Evolutionary conservation across 1,140 invertebrate species (phyloP).

Genomic region (Pygmarrhopalites habei): DNA sequence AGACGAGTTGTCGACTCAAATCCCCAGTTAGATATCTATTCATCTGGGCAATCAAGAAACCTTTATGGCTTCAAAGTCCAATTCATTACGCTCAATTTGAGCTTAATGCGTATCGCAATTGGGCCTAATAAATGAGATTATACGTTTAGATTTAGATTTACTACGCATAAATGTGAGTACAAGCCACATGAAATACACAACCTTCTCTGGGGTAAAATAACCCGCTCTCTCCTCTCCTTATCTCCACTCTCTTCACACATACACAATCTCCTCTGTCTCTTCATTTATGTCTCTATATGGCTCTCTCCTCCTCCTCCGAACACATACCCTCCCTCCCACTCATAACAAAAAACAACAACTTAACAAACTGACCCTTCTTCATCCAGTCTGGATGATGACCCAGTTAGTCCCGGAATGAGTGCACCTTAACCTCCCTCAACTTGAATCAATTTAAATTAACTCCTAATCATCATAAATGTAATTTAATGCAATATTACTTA

Average conservation of each 20-base stretch:
- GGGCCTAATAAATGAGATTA: conserved; percentile 41
- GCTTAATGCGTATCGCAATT: conserved; percentile 39
- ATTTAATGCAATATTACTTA: no score
- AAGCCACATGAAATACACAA: no score
- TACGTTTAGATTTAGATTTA: conserved; percentile 41
- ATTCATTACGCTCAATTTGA: conserved; percentile 41
- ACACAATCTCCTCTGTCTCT: no score
- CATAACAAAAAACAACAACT: conserved; percentile 7
- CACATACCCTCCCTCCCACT: background rate
- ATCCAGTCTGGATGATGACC: no score
- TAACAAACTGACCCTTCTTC: conserved; percentile 1
- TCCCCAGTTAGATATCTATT: conserved; percentile 39
- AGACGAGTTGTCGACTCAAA: conserved; percentile 23
- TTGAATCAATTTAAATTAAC: no score
- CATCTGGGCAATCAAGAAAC: conserved; percentile 40
- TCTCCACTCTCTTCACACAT: background rate
- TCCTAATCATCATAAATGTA: no score
- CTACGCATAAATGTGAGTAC: conserved; percentile 35
- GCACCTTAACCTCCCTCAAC: no score
- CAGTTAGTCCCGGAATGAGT: no score
- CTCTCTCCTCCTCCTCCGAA: conserved; percentile 15
- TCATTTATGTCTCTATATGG: no score
- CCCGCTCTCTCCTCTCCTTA: conserved; percentile 12
- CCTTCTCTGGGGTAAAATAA: conserved; percentile 25
- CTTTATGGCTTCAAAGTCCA: conserved; percentile 40